Conservation (phyloP, 2,888 invertebrate genomes). For the Pollenia griseotomentosa region DNA sequence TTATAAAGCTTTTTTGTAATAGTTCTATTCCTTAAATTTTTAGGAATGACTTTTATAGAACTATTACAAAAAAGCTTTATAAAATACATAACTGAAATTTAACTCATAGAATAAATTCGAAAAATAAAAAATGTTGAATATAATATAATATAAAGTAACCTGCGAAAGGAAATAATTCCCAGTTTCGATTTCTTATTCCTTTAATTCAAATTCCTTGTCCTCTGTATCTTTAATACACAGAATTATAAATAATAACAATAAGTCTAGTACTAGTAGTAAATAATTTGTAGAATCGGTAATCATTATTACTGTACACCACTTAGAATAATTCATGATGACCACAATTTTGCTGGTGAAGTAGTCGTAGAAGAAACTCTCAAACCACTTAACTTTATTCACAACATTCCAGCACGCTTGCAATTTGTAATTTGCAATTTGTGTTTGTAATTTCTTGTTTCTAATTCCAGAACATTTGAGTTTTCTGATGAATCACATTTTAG, state of each 20-base stretch:
- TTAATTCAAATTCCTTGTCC: background rate
- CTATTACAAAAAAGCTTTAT: no score
- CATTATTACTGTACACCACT: constrained; percentile 24
- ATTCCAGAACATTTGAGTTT: background rate
- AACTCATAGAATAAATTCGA: no score
- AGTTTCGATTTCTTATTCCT: no score
- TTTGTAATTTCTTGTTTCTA: background rate
- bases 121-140: no score
- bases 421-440: constrained; percentile 60
- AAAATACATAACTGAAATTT: no score
- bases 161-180: no score
- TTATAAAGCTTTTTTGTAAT: no score
- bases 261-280: background rate
- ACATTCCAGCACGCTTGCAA: constrained; percentile 69
- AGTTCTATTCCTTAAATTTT: no score
- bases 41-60: no score
- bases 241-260: background rate
- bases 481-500: constrained; percentile 65
- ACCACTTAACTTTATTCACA: constrained; percentile 45
- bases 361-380: background rate
- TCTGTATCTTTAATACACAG: background rate
- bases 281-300: background rate
- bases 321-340: constrained; percentile 44
- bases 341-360: constrained; percentile 26
- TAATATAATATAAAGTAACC: no score